Conservation (phyloP, 2,113 vertebrate species). For the Ceyx margarethae region DNA sequence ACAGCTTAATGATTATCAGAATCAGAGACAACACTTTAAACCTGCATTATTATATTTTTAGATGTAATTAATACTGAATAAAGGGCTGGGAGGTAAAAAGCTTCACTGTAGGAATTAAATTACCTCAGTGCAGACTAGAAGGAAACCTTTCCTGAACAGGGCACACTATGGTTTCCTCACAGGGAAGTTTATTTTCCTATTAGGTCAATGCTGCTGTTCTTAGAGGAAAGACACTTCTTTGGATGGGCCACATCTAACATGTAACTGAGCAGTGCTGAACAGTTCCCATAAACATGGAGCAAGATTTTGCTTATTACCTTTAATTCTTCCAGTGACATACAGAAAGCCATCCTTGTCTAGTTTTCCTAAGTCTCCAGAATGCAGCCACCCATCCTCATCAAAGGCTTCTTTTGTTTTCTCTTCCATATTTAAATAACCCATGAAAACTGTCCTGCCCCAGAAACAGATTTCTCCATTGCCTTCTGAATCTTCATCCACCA, state of each 20-base stretch:
- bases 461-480: slow-evolving; percentile 86
- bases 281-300: not conserved
- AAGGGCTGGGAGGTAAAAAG: not conserved
- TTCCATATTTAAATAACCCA: slow-evolving; percentile 90
- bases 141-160: not conserved
- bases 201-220: not conserved
- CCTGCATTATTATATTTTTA: not conserved
- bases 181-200: not conserved
- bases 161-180: not conserved
- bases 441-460: slow-evolving; percentile 89
- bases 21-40: not conserved
- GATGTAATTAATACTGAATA: not conserved
- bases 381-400: slow-evolving; percentile 87
- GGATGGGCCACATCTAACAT: not conserved
- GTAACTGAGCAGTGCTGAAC: not conserved
- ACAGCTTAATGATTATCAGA: not conserved
- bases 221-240: not conserved
- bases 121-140: not conserved
- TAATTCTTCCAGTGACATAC: slow-evolving; percentile 87
- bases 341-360: slow-evolving; percentile 84
- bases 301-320: slow-evolving; percentile 74
- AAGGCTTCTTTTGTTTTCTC: slow-evolving; percentile 83
- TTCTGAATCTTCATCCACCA: slow-evolving; percentile 75
- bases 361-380: slow-evolving; percentile 84
- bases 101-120: not conserved